Conservation (phyloP, 2,113 vertebrate genomes). For the Xyrauchen texanus region DNA sequence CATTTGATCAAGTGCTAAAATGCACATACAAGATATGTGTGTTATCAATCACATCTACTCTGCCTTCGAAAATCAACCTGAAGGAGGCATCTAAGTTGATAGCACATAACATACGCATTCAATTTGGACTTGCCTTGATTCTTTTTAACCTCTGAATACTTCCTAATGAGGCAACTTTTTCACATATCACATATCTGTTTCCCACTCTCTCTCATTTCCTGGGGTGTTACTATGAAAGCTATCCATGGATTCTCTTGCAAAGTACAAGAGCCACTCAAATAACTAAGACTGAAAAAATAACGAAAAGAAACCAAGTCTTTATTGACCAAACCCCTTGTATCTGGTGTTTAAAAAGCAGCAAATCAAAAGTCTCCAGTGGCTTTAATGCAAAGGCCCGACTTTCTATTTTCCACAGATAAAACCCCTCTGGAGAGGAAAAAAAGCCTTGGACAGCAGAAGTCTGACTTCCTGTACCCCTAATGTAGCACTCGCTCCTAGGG, state of each 20-base stretch:
- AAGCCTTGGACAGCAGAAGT: slow-evolving; percentile 65
- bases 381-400: slow-evolving; percentile 63
- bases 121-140: too few species aligned
- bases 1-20: too few species aligned
- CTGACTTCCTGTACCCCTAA: slow-evolving; percentile 55
- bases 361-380: slow-evolving; percentile 61
- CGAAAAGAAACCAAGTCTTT: slow-evolving; percentile 9
- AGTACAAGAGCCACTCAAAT: background rate
- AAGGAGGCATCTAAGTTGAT: too few species aligned
- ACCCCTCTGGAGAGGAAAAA: slow-evolving; percentile 68
- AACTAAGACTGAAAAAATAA: background rate
- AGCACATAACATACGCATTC: too few species aligned
- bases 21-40: too few species aligned
- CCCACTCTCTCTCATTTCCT: too few species aligned
- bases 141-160: too few species aligned
- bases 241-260: too few species aligned
- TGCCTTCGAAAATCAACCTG: too few species aligned
- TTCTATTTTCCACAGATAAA: slow-evolving; percentile 62
- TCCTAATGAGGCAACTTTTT: too few species aligned
- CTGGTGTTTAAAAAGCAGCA: slow-evolving; percentile 46
- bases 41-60: too few species aligned
- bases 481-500: slow-evolving; percentile 22
- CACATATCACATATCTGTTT: too few species aligned
- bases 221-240: background rate
- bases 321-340: slow-evolving; percentile 31